A percentile compares a stretch with the other conserved stretches of the same genome.
These are phyloP conservation scores for Ciconia maguari DNA, from an alignment of 2,113 vertebrate genomes.

Conservation along the genomic window DNA sequence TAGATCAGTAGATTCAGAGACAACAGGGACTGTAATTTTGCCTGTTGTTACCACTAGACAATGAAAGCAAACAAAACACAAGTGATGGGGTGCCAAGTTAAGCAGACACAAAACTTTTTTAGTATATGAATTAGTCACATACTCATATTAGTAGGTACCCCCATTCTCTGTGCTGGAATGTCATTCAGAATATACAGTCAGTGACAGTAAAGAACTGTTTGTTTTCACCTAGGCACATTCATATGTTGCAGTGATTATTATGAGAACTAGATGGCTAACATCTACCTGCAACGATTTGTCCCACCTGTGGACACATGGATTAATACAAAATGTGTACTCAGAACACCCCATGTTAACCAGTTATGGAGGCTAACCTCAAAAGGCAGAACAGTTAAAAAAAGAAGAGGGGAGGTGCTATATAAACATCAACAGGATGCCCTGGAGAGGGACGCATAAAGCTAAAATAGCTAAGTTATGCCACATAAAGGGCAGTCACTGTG, in stretches of 20 bases:
- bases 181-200: not conserved
- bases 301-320: not conserved
- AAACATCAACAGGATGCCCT: not conserved
- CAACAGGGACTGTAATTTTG: not conserved
- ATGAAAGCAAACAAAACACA: not conserved
- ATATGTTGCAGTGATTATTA: not conserved
- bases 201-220: not conserved
- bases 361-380: not conserved
- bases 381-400: not conserved
- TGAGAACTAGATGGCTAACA: not conserved
- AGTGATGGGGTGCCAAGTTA: not conserved
- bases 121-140: not conserved
- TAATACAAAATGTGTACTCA: not conserved
- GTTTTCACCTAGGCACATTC: not conserved
- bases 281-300: not conserved
- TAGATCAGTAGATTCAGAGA: not conserved
- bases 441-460: not conserved
- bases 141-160: not conserved
- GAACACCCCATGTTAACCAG: not conserved
- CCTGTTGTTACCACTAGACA: not conserved
- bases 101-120: not conserved
- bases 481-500: not conserved
- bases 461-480: not conserved
- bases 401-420: not conserved
- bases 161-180: not conserved